Percentiles rank a stretch among this genome's conserved stretches.
Conservation (phyloP, 2,797 vertebrate species). For the Labroides dimidiatus region DNA sequence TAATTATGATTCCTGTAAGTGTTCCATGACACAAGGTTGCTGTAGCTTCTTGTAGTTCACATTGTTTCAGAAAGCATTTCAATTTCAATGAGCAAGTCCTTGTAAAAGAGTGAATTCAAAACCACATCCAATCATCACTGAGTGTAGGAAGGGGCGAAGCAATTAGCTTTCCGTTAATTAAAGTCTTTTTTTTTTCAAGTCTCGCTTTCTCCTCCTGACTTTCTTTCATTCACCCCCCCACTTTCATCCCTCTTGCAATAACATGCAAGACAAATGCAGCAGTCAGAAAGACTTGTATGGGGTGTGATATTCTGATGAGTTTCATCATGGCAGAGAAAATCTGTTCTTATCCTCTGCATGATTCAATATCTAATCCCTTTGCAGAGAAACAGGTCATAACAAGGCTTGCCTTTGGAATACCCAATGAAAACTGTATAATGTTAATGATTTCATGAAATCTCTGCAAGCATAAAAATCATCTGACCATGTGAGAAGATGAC, state of each 20-base stretch:
- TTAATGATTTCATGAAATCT: constrained; percentile 41
- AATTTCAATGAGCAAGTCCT: constrained; percentile 49
- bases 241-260: constrained; percentile 62
- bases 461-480: constrained; percentile 26
- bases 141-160: constrained; percentile 58
- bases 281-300: constrained; percentile 61
- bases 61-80: constrained; percentile 51
- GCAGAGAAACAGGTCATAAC: constrained; percentile 59
- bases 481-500: constrained; percentile 3
- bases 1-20: neutral
- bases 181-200: constrained; percentile 41
- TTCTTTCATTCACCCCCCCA: constrained; percentile 23
- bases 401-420: constrained; percentile 57
- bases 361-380: constrained; percentile 73
- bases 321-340: constrained; percentile 69
- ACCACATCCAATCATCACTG: constrained; percentile 56
- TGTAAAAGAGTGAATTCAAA: constrained; percentile 64
- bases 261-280: constrained; percentile 67
- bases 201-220: constrained; percentile 37
- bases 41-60: constrained; percentile 14
- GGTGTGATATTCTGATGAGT: constrained; percentile 69
- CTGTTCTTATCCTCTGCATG: constrained; percentile 63
- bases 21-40: constrained; percentile 10
- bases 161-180: constrained; percentile 76
- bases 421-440: constrained; percentile 49